These are phyloP conservation scores for Etheostoma cragini DNA, from an alignment of 2,113 vertebrate genomes.

Conservation along the genomic window DNA sequence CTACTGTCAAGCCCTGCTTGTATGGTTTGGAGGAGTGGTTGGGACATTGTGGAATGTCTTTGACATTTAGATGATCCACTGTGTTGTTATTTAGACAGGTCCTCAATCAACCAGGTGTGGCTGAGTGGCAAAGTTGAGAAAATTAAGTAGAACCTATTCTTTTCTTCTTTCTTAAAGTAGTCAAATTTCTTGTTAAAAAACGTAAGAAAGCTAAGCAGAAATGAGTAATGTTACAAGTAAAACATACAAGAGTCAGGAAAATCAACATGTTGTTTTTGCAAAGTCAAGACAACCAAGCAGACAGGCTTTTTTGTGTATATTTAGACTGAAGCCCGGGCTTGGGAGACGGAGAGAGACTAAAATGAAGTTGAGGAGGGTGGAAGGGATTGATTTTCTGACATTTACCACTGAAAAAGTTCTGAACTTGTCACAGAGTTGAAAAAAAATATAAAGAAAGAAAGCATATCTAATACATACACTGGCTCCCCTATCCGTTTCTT, in stretches of 20 bases:
- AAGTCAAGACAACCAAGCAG: constrained; percentile 22
- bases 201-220: not conserved
- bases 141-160: not conserved
- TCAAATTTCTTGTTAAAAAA: not conserved
- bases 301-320: constrained; percentile 56
- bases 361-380: constrained; percentile 59
- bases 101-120: not conserved
- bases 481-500: constrained; percentile 76
- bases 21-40: no score
- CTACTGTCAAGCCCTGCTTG: no score
- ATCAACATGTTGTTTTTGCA: constrained; percentile 28
- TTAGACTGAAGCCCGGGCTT: constrained; percentile 52
- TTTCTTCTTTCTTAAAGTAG: not conserved
- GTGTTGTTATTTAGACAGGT: not conserved
- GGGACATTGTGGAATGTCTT: no score
- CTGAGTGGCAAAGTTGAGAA: not conserved
- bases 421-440: constrained; percentile 60
- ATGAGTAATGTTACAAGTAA: not conserved
- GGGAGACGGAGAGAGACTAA: constrained; percentile 19
- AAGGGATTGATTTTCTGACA: constrained; percentile 74
- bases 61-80: not conserved
- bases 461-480: constrained; percentile 70
- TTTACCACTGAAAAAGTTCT: constrained; percentile 69
- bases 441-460: constrained; percentile 62
- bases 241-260: constrained; percentile 20